These are phyloP conservation scores for Noturus placidus DNA, from an alignment of 2,113 vertebrate species.

Conservation along the genomic window DNA sequence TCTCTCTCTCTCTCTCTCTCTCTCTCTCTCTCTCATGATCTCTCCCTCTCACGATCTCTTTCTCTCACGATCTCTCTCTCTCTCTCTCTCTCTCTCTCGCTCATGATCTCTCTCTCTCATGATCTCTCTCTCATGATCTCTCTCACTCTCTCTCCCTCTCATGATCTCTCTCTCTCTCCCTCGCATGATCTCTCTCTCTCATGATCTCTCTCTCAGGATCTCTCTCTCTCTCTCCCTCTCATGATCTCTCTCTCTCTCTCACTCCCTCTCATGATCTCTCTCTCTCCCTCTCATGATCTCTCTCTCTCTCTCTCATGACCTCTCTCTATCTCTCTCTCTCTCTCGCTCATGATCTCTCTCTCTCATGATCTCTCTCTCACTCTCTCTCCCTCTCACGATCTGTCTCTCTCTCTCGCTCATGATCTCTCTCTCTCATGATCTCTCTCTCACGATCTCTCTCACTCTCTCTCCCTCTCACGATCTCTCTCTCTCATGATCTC, in stretches of 20 bases:
- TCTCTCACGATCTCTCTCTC: too few species aligned
- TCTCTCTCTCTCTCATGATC: too few species aligned
- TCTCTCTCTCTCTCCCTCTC: neutral
- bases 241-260: neutral
- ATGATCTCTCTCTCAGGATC: neutral
- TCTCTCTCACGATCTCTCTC: too few species aligned
- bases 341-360: neutral
- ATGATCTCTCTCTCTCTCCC: neutral
- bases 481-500: neutral
- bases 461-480: neutral
- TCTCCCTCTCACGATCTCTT: neutral
- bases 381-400: neutral
- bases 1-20: slow-evolving; percentile 14
- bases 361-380: too few species aligned
- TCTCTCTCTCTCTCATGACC: too few species aligned
- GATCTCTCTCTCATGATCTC: too few species aligned
- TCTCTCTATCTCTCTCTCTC: neutral
- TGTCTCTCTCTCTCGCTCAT: too few species aligned
- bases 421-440: too few species aligned
- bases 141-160: neutral
- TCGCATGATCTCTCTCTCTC: neutral
- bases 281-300: neutral
- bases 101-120: neutral
- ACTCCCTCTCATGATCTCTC: too few species aligned
- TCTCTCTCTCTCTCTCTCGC: too few species aligned